phyloP scores from a whole-genome alignment of 1,140 invertebrate species.

The Drosophila novamexicana region DNA sequence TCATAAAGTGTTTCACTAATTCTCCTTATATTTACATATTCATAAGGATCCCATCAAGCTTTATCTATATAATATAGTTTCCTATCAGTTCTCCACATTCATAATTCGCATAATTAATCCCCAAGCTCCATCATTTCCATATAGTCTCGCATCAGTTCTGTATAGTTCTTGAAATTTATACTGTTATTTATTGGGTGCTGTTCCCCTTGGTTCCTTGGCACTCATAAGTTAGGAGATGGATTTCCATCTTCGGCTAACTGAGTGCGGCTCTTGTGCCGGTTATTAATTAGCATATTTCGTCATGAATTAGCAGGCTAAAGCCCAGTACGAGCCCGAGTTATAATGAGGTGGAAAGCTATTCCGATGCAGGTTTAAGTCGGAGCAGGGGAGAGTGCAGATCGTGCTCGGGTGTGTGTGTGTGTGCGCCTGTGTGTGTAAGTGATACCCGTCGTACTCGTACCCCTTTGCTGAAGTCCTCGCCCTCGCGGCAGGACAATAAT shows the following conservation, averaged over 20 bases:
- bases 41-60: too few species aligned
- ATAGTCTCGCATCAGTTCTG: too few species aligned
- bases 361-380: background rate
- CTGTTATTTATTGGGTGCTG: too few species aligned
- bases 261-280: constrained; percentile 28
- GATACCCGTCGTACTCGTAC: constrained; percentile 19
- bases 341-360: constrained; percentile 66
- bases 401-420: background rate
- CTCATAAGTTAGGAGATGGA: background rate
- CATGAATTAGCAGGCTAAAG: constrained; percentile 63
- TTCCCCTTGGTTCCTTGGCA: background rate
- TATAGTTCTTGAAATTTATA: too few species aligned
- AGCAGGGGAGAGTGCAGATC: background rate
- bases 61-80: too few species aligned
- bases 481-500: constrained; percentile 59
- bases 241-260: constrained; percentile 3
- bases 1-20: too few species aligned
- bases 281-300: constrained; percentile 76
- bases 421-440: constrained; percentile 19
- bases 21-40: too few species aligned
- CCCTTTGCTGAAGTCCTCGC: constrained; percentile 8
- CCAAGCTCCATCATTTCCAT: too few species aligned
- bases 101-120: too few species aligned
- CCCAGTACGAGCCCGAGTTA: constrained; percentile 32
- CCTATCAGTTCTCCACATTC: too few species aligned